Conservation (phyloP, 2,888 invertebrate species). For the Andrena dorsata region DNA sequence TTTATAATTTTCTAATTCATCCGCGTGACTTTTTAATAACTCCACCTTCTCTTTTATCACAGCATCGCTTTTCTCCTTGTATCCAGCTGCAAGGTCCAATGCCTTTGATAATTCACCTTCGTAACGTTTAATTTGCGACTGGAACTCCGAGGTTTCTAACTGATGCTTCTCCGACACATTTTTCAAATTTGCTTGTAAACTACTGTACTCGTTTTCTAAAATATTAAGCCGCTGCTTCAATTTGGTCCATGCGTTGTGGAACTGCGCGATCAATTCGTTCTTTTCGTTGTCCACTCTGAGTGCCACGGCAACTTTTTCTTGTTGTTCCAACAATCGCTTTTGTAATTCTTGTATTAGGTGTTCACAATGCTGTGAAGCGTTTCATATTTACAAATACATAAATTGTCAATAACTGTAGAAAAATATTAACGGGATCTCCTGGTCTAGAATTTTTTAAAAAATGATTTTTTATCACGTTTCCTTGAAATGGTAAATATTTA, state of each 20-base stretch:
- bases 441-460: no score
- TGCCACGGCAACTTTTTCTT: slow-evolving; percentile 92
- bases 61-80: slow-evolving; percentile 82
- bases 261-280: slow-evolving; percentile 89
- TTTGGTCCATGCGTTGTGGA: slow-evolving; percentile 89
- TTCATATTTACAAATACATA: not conserved
- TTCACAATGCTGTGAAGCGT: slow-evolving; percentile 89
- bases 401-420: not conserved
- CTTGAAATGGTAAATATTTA: no score
- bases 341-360: slow-evolving; percentile 91
- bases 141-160: slow-evolving; percentile 85
- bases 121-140: slow-evolving; percentile 87
- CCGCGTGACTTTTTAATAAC: slow-evolving; percentile 79
- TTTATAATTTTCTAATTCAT: slow-evolving; percentile 82
- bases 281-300: slow-evolving; percentile 91
- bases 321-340: slow-evolving; percentile 90
- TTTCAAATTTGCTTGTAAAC: slow-evolving; percentile 84
- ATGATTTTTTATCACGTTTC: no score
- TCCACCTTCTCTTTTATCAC: slow-evolving; percentile 81
- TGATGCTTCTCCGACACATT: slow-evolving; percentile 86
- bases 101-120: slow-evolving; percentile 91
- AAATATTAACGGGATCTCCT: not conserved
- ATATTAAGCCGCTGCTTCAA: slow-evolving; percentile 83
- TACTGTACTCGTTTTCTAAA: slow-evolving; percentile 83
- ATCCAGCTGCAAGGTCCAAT: slow-evolving; percentile 87